Evolutionary conservation across 2,888 invertebrate species (phyloP).

Genomic region (Nomada flava): DNA sequence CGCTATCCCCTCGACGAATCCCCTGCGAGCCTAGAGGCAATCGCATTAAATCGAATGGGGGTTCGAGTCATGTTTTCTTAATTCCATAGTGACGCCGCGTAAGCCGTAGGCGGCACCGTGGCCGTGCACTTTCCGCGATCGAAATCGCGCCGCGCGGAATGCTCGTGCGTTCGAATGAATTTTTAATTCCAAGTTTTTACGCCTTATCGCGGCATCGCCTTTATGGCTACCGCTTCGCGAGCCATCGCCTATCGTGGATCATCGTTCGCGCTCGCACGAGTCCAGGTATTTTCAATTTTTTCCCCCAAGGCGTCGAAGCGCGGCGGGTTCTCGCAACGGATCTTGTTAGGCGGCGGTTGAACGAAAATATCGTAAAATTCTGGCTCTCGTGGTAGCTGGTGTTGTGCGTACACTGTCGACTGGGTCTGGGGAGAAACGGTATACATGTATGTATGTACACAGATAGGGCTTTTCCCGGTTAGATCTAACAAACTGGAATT

Average conservation of each 20-base stretch:
- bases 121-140: slow-evolving; percentile 51
- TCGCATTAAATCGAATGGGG: slow-evolving; percentile 69
- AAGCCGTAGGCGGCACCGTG: slow-evolving; percentile 33
- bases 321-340: not conserved
- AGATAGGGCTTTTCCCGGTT: too few species aligned
- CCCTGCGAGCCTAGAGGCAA: slow-evolving; percentile 49
- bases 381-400: too few species aligned
- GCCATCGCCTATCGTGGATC: slow-evolving; percentile 37
- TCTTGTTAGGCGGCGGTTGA: slow-evolving; percentile 25
- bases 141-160: slow-evolving; percentile 36
- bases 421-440: too few species aligned
- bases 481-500: too few species aligned
- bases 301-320: not conserved
- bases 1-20: slow-evolving; percentile 33
- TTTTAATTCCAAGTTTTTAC: slow-evolving; percentile 48
- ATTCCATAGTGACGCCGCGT: slow-evolving; percentile 65
- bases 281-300: slow-evolving; percentile 25
- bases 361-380: slow-evolving; percentile 25
- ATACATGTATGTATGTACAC: too few species aligned
- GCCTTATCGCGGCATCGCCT: slow-evolving; percentile 53
- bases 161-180: slow-evolving; percentile 54
- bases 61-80: slow-evolving; percentile 72
- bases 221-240: slow-evolving; percentile 39
- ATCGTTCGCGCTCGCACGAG: slow-evolving; percentile 39
- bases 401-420: too few species aligned